Evolutionary conservation across 1,140 invertebrate genomes (phyloP).

Genomic region (Lepidotrigona ventralis): DNA sequence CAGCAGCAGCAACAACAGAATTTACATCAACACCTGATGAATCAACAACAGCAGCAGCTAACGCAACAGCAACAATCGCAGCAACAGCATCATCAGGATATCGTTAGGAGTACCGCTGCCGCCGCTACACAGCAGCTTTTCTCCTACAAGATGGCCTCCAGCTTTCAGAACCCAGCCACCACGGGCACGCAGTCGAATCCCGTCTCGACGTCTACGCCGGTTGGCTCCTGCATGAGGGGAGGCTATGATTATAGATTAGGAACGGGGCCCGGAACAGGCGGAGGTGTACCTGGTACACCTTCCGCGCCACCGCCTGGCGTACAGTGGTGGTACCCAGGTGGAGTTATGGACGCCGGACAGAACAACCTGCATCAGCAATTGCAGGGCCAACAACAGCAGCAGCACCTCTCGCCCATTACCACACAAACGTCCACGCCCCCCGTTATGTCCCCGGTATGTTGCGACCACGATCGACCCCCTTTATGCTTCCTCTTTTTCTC

Average conservation of each 20-base stretch:
- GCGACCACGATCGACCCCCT: constrained; percentile 54
- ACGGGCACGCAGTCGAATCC: constrained; percentile 79
- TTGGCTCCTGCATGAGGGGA: constrained; percentile 77
- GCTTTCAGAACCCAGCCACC: constrained; percentile 86
- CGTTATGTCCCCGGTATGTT: constrained; percentile 78
- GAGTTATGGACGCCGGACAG: constrained; percentile 79
- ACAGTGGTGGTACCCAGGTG: constrained; percentile 85
- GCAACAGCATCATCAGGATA: constrained; percentile 78
- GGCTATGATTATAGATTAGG: constrained; percentile 84
- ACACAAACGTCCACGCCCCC: constrained; percentile 77
- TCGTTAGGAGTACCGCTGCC: constrained; percentile 81
- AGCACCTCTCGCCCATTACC: constrained; percentile 77
- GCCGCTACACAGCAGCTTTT: constrained; percentile 88
- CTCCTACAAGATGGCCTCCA: constrained; percentile 91
- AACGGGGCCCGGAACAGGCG: constrained; percentile 71
- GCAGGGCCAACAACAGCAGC: constrained; percentile 80
- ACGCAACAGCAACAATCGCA: constrained; percentile 72
- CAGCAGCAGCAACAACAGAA: constrained; percentile 73
- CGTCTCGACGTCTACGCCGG: constrained; percentile 78
- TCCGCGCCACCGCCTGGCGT: constrained; percentile 81
- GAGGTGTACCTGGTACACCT: constrained; percentile 75
- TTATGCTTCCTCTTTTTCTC: constrained; percentile 52
- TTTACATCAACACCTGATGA: constrained; percentile 77
- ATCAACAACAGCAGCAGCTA: constrained; percentile 79
- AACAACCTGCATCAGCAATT: constrained; percentile 81